Evolutionary conservation across 2,113 vertebrate species (phyloP).

Genomic region (Phylloscopus whistleri): DNA sequence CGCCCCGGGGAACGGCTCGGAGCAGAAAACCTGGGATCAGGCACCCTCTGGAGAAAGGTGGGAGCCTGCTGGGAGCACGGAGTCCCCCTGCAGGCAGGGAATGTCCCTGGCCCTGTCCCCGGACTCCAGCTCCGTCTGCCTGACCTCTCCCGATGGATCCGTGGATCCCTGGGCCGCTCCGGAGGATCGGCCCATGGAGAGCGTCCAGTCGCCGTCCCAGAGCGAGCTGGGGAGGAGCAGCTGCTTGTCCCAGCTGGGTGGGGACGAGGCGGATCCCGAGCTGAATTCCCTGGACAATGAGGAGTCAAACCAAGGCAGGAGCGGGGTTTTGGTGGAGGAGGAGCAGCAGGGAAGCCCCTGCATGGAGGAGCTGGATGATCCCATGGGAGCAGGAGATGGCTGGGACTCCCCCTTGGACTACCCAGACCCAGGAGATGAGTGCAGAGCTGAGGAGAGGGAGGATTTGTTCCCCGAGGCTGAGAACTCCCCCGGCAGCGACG

Average conservation of each 20-base stretch:
- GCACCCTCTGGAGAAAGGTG: not conserved
- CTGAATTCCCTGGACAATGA: fast-evolving
- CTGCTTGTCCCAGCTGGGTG: not conserved
- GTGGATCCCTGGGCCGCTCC: not conserved
- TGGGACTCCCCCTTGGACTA: not conserved
- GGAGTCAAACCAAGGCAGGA: not conserved
- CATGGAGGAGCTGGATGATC: not conserved
- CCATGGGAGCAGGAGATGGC: not conserved
- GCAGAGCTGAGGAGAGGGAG: not conserved
- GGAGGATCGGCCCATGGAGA: not conserved
- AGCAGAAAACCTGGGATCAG: not conserved
- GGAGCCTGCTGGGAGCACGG: not conserved
- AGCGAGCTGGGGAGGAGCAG: not conserved
- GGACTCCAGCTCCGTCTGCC: not conserved
- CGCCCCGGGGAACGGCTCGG: fast-evolving
- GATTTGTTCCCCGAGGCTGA: not conserved
- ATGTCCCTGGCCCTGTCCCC: not conserved
- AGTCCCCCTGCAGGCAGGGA: fast-evolving
- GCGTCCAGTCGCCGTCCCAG: not conserved
- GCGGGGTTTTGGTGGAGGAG: not conserved
- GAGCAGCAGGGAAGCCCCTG: not conserved
- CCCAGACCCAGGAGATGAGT: not conserved
- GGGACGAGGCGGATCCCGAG: not conserved
- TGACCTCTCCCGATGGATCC: not conserved
- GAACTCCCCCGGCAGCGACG: not conserved